Evolutionary conservation across 2,797 vertebrate species (phyloP), one percentile per base, ranked within the genome.

Genomic region (Mormyrus proboscirostris): DNA sequence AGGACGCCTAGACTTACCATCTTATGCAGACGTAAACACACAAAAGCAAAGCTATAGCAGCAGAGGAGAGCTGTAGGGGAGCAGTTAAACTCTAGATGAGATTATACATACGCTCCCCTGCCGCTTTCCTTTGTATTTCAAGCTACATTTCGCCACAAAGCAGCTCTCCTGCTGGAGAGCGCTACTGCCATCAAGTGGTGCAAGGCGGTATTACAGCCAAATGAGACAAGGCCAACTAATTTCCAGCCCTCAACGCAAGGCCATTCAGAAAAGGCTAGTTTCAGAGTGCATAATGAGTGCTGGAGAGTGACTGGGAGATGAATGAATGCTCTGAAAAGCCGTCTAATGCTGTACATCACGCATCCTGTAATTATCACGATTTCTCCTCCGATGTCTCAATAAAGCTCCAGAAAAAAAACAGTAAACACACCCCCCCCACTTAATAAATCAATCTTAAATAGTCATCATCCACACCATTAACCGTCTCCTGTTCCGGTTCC

Each of bases 121-220:
- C 59, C 29, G 8, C 62, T 76, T 73, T 82, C 12, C 84, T 50
- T 87, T 79, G 85, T 57, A 9, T 88, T 49, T 89, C 65, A 38
- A 90, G 14, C 53, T 53, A 25, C 47, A 25, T 25, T 51, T 19
- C 5, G 47, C n/a, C 5, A 2, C 62, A 10, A 2, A 22, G 51
- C 3, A 90, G 90, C 16, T 89, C 44, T 12, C 65, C 89, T 90
- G 90, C 90, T 91, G 91, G 57, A 88, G 87, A 88, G 57, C 90
- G 89, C 92, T 94, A 94, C 92, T 93, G 93, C 93, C 93, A 91
- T 92, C 93, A 91, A 93, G 92, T 92, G 93, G 90, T 65, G 22
- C 8, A 50, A 2, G 16, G 59, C 1, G 2, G 50, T 47, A 87
- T 22, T 57, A 87, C 53, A 87, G 29, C 53, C 50, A 85, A 85